phyloP scores from a whole-genome alignment of 2,888 invertebrate genomes.

The Scaptomyza caliginosa region DNA sequence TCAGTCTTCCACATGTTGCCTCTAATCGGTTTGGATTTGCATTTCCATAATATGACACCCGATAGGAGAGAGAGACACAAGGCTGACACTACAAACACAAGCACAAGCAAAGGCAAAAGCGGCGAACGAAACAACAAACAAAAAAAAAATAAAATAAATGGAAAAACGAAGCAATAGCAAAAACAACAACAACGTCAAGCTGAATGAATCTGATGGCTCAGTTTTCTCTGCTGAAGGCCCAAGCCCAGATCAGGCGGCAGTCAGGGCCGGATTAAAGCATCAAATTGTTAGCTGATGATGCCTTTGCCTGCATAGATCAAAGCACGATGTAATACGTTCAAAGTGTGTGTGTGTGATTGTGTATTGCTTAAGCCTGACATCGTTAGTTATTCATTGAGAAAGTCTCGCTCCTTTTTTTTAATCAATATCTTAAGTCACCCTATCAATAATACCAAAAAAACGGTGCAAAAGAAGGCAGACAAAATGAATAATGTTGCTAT shows the following conservation, averaged over 20 bases:
- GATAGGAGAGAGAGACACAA: slow-evolving; percentile 29
- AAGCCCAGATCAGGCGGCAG: slow-evolving; percentile 35
- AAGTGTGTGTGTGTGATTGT: background rate
- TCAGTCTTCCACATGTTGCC: slow-evolving; percentile 70
- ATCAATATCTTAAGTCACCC: slow-evolving; percentile 68
- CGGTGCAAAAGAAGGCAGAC: slow-evolving; percentile 15
- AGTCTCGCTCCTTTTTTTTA: slow-evolving; percentile 58
- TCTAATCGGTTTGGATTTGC: slow-evolving; percentile 73
- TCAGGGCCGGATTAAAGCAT: slow-evolving; percentile 66
- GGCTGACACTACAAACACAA: slow-evolving; percentile 16
- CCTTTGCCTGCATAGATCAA: slow-evolving; percentile 38
- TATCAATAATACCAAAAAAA: slow-evolving; percentile 51
- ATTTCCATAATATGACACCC: slow-evolving; percentile 78
- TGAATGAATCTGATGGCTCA: slow-evolving; percentile 55
- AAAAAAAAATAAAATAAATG: background rate
- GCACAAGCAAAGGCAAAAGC: background rate
- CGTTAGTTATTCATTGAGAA: slow-evolving; percentile 28
- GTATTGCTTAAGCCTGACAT: slow-evolving; percentile 40
- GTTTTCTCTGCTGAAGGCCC: slow-evolving; percentile 11
- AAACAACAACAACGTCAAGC: slow-evolving; percentile 26
- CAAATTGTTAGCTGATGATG: slow-evolving; percentile 65
- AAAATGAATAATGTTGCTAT: slow-evolving; percentile 50
- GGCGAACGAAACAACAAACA: slow-evolving; percentile 11
- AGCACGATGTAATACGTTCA: slow-evolving; percentile 20
- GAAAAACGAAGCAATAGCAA: background rate